These are phyloP conservation scores for Vombatus ursinus DNA, from an alignment of 2,113 vertebrate species.

Conservation along the genomic window DNA sequence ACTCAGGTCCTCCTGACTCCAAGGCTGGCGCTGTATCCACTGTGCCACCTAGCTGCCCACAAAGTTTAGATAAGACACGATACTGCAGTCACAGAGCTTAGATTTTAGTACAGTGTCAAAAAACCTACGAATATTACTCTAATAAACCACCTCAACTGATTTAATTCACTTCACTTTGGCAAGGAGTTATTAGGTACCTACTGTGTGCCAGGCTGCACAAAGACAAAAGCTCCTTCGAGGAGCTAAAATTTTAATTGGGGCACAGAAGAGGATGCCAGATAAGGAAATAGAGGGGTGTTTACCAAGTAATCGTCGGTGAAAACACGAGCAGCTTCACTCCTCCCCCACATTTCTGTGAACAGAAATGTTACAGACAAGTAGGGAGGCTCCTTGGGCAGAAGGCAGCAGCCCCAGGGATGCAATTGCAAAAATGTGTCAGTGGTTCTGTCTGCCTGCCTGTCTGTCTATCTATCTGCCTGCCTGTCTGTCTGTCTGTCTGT, in stretches of 20 bases:
- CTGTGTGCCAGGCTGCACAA: background rate
- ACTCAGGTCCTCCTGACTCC: background rate
- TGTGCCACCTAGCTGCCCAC: background rate
- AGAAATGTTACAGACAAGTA: background rate
- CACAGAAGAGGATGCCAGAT: background rate
- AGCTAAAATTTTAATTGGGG: background rate
- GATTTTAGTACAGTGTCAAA: background rate
- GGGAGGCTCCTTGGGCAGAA: background rate
- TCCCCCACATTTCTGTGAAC: background rate
- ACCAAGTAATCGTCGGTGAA: background rate
- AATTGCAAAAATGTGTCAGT: background rate
- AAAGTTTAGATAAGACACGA: background rate
- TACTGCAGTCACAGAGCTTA: background rate
- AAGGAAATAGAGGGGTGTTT: background rate
- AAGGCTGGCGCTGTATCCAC: background rate
- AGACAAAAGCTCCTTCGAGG: background rate
- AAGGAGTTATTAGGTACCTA: background rate
- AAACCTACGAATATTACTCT: background rate
- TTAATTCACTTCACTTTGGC: background rate
- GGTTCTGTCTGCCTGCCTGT: background rate
- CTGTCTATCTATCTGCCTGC: no score
- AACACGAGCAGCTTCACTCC: background rate
- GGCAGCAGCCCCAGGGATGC: background rate
- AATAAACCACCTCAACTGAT: background rate
- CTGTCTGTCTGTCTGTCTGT: background rate